Percentiles rank a stretch among this genome's conserved stretches.
Evolutionary conservation across 2,888 invertebrate species (phyloP).

Genomic region (Synergus japonicus): DNA sequence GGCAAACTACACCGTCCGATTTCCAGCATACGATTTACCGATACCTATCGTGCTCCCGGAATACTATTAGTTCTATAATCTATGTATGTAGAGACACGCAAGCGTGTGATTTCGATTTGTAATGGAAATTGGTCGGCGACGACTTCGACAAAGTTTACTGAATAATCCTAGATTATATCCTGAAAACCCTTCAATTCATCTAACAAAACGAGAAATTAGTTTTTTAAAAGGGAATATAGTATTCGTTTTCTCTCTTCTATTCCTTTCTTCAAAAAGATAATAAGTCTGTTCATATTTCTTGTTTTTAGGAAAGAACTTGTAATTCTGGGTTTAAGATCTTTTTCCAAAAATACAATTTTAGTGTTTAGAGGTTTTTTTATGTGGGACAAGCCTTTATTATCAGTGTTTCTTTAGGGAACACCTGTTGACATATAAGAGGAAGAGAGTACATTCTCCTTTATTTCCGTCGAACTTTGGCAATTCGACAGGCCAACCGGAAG

Average conservation of each 20-base stretch:
- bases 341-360: not conserved
- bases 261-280: too few relatives aligned
- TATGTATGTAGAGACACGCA: not conserved
- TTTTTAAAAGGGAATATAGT: not conserved
- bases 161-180: slow-evolving; percentile 26
- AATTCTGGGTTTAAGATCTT: not conserved
- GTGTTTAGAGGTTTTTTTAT: not conserved
- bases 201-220: not conserved
- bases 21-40: slow-evolving; percentile 6
- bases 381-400: slow-evolving; percentile 20
- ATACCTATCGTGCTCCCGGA: slow-evolving; percentile 3
- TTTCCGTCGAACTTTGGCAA: slow-evolving; percentile 35
- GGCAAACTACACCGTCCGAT: slow-evolving; percentile 24
- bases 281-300: too few relatives aligned
- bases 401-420: slow-evolving; percentile 24
- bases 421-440: slow-evolving; percentile 32
- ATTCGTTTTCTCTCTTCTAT: not conserved
- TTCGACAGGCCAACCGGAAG: slow-evolving; percentile 8
- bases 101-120: slow-evolving; percentile 27
- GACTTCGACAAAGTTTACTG: slow-evolving; percentile 30
- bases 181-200: slow-evolving; percentile 8
- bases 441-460: slow-evolving; percentile 18
- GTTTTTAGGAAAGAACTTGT: too few relatives aligned
- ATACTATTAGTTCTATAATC: slow-evolving; percentile 9
- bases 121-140: slow-evolving; percentile 24